Evolutionary conservation across 2,113 vertebrate genomes (phyloP).

Genomic region (Mus pahari): DNA sequence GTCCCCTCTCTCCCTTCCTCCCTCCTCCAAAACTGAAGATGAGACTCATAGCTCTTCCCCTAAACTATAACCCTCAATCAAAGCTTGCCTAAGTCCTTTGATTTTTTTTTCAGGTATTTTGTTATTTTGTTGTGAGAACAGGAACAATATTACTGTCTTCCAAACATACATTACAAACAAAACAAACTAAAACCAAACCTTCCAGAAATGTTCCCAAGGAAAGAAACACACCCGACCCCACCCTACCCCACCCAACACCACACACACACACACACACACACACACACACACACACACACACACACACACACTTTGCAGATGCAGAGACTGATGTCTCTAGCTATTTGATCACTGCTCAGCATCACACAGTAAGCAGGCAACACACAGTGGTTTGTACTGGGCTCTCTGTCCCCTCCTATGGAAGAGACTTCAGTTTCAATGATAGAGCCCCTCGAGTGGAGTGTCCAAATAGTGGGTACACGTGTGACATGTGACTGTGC

Average conservation of each 20-base stretch:
- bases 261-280: no score
- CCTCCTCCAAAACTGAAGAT: neutral
- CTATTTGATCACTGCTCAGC: accelerated
- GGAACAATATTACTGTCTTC: neutral
- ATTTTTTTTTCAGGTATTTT: neutral
- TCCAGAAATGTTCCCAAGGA: no score
- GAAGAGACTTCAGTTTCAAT: accelerated
- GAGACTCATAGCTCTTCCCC: neutral
- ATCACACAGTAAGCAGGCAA: accelerated
- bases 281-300: no score
- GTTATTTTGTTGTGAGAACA: neutral
- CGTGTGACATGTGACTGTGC: accelerated
- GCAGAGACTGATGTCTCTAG: neutral
- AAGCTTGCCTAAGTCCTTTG: neutral
- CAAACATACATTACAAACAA: no score
- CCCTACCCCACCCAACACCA: no score
- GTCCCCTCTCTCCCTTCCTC: no score
- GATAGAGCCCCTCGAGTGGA: no score
- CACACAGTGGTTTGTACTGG: no score
- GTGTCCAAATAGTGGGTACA: accelerated
- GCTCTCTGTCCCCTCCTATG: accelerated
- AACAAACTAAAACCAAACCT: no score
- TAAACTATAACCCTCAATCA: neutral
- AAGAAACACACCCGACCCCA: no score
- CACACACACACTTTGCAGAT: no score